phyloP scores from a whole-genome alignment of 2,113 vertebrate species.

The Herpetotheres cachinnans region DNA sequence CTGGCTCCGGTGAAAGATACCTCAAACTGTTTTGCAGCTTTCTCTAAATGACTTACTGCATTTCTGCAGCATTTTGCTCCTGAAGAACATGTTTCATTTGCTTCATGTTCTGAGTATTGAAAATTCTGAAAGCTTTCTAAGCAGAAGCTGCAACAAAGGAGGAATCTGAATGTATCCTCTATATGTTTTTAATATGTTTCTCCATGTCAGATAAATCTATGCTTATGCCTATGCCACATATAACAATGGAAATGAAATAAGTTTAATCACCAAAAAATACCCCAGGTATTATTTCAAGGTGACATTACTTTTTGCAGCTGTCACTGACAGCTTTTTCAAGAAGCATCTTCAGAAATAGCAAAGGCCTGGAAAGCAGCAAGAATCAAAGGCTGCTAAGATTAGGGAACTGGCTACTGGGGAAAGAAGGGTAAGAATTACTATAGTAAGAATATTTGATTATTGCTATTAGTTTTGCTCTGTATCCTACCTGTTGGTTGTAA shows the following conservation, averaged over 20 bases:
- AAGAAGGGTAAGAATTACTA: background rate
- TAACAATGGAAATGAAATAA: background rate
- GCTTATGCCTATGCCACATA: background rate
- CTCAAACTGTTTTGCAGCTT: background rate
- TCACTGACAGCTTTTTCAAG: background rate
- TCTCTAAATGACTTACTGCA: background rate
- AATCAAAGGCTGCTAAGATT: background rate
- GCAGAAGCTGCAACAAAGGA: background rate
- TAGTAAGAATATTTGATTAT: background rate
- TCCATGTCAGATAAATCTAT: background rate
- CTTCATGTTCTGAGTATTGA: background rate
- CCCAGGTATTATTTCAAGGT: background rate
- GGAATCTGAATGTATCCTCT: background rate
- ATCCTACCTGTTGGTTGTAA: background rate
- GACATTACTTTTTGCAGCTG: background rate
- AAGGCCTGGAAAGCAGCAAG: background rate
- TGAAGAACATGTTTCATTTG: background rate
- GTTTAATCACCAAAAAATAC: background rate
- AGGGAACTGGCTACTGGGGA: background rate
- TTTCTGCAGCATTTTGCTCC: background rate
- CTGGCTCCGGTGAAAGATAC: background rate
- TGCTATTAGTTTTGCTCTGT: background rate
- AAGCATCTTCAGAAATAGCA: background rate
- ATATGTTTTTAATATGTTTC: background rate
- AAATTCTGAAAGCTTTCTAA: background rate